Evolutionary conservation across 2,797 vertebrate species (phyloP), one percentile per base, ranked within the genome.

Genomic region (Paguma larvata): DNA sequence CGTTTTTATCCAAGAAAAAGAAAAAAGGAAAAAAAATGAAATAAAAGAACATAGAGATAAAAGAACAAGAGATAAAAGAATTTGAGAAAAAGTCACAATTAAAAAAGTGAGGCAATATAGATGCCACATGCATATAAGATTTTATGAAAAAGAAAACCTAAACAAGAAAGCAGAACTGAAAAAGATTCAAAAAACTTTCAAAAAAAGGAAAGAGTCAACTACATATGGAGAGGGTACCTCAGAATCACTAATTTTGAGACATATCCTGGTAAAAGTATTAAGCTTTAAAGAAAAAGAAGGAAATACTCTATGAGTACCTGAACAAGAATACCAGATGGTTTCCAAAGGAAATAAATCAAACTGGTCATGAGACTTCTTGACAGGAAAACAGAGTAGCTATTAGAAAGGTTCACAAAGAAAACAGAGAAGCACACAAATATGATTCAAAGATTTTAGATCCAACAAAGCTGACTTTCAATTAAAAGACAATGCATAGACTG

Each of bases 121-220:
- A 88, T 44, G 38, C 27, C 27, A 78, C 15, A 1, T 53, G 4
- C 27, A 65, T 44, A 46, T 83, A 68, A 46, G 21, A 86, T 62
- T 97, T 77, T 75, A 68, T 25, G 27, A 77, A 73, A 75, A 95
- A 70, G 70, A 85, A 96, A 95, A 89, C 19, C 4, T 77, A 68
- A 78, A 32, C 14, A 88, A 85, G 63, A 67, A 8, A 51, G 59
- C 0, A 32, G 18, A 62, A 56, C 11, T 23, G 72, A 38, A 44
- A 41, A 85, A 77, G 3, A 41, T 44, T 92, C 27, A 38, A 89
- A n/a, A 72, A 85, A 73, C 10, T 14, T 80, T 80, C 6, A 48
- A 91, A 56, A 48, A 80, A 85, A 56, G 7, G 4, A 63, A 89
- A 89, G 10, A 63, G 6, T 75, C 53, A 16, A 56, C 14, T 70